Evolutionary conservation across 1,140 invertebrate species (phyloP).

Genomic region (Subanguina moxae): DNA sequence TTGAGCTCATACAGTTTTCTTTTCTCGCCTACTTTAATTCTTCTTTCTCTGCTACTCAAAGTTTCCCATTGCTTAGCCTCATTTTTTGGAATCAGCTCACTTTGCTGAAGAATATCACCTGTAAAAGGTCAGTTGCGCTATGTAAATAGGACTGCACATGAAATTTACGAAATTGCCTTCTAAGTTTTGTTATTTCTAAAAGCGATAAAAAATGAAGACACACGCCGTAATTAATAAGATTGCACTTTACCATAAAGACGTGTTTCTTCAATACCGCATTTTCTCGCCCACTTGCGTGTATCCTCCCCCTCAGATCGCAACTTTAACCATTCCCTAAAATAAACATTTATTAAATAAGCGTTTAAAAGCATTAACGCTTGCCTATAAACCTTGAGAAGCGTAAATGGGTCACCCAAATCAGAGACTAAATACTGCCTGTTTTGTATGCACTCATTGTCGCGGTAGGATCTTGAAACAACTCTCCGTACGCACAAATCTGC

Average conservation of each 20-base stretch:
- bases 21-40: slow-evolving; percentile 38
- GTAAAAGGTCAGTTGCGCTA: slow-evolving; percentile 22
- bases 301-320: slow-evolving; percentile 31
- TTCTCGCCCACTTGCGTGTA: slow-evolving; percentile 35
- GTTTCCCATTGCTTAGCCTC: slow-evolving; percentile 26
- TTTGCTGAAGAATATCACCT: slow-evolving; percentile 32
- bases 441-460: slow-evolving; percentile 64
- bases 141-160: neutral
- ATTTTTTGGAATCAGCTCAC: slow-evolving; percentile 26
- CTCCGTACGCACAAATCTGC: no score
- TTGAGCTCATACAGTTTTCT: slow-evolving; percentile 37
- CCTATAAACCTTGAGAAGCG: slow-evolving; percentile 75
- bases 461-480: slow-evolving; percentile 29
- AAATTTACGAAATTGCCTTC: neutral
- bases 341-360: neutral
- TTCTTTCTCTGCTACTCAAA: slow-evolving; percentile 35
- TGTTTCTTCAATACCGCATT: slow-evolving; percentile 40
- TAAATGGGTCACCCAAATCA: slow-evolving; percentile 90
- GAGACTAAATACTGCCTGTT: slow-evolving; percentile 77
- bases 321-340: slow-evolving; percentile 34
- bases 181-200: slow-evolving; percentile 35
- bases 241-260: slow-evolving; percentile 23
- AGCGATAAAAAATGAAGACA: no score
- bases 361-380: neutral
- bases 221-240: no score